Percentiles rank a stretch among this genome's conserved stretches.
These are phyloP conservation scores for Neoarius graeffei DNA, from an alignment of 2,113 vertebrate genomes.

Conservation along the genomic window DNA sequence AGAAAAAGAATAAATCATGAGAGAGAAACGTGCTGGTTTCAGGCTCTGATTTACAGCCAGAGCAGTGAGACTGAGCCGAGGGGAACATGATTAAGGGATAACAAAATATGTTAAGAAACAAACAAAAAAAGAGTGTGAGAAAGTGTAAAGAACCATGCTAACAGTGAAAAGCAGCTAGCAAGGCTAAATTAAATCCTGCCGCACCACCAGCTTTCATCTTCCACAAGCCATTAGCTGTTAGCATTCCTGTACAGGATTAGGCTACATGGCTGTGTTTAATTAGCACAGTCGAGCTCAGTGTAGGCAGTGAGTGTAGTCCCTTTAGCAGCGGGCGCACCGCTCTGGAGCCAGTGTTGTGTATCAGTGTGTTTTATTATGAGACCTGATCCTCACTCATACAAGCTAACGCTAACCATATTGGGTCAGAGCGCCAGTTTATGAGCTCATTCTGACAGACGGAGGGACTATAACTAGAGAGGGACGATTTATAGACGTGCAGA, in stretches of 20 bases:
- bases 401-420: constrained; percentile 28
- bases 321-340: neutral
- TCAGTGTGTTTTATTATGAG: constrained; percentile 50
- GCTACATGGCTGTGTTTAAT: constrained; percentile 24
- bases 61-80: neutral
- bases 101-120: neutral
- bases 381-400: constrained; percentile 22
- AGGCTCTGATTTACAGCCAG: neutral
- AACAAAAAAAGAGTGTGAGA: neutral
- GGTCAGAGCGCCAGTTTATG: constrained; percentile 26
- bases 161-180: neutral
- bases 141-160: neutral
- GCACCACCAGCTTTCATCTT: neutral
- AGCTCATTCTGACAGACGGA: constrained; percentile 4
- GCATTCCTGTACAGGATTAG: neutral
- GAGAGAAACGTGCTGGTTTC: neutral
- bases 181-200: constrained; percentile 23
- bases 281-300: constrained; percentile 20
- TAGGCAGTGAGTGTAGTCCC: constrained; percentile 26
- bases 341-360: constrained; percentile 34
- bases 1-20: neutral
- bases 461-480: neutral
- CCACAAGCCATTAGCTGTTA: neutral
- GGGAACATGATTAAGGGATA: neutral
- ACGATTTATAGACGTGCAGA: neutral